Evolutionary conservation across 1,140 invertebrate genomes (phyloP).

Genomic region (Megalopta genalis): DNA sequence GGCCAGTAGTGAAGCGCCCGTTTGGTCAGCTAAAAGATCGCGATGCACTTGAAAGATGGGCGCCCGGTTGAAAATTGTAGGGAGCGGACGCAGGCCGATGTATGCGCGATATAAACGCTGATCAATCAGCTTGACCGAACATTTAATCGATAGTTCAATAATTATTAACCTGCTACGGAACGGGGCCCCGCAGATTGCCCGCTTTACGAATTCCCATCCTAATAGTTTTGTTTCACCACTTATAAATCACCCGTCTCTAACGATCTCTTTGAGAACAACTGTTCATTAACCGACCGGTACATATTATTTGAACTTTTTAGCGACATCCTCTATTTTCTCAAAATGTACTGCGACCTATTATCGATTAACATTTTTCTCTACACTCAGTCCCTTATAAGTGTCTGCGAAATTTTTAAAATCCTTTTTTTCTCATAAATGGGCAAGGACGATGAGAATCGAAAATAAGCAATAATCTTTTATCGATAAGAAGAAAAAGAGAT

Average conservation of each 20-base stretch:
- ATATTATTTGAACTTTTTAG: slow-evolving; percentile 34
- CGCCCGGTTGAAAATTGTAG: slow-evolving; percentile 64
- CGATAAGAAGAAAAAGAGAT: too few species aligned
- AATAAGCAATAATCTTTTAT: too few species aligned
- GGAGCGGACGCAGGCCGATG: slow-evolving; percentile 63
- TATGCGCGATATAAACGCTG: slow-evolving; percentile 67
- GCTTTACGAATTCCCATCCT: slow-evolving; percentile 54
- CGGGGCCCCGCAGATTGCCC: slow-evolving; percentile 51
- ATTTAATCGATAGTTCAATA: slow-evolving; percentile 73
- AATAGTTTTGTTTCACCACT: slow-evolving; percentile 44
- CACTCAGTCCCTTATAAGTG: too few species aligned
- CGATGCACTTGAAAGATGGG: slow-evolving; percentile 51
- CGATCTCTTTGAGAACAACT: slow-evolving; percentile 49
- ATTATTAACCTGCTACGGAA: slow-evolving; percentile 68
- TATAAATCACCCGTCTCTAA: slow-evolving; percentile 61
- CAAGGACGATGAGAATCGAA: too few species aligned
- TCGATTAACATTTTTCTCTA: background rate
- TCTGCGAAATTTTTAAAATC: too few species aligned
- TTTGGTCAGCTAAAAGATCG: slow-evolving; percentile 43
- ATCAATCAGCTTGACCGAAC: slow-evolving; percentile 70
- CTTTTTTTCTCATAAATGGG: too few species aligned
- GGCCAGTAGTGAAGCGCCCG: slow-evolving; percentile 16
- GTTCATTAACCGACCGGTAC: slow-evolving; percentile 44
- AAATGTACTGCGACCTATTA: background rate
- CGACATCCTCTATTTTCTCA: background rate